phyloP scores from a whole-genome alignment of 2,113 vertebrate genomes.

The Campylorhamphus procurvoides region DNA sequence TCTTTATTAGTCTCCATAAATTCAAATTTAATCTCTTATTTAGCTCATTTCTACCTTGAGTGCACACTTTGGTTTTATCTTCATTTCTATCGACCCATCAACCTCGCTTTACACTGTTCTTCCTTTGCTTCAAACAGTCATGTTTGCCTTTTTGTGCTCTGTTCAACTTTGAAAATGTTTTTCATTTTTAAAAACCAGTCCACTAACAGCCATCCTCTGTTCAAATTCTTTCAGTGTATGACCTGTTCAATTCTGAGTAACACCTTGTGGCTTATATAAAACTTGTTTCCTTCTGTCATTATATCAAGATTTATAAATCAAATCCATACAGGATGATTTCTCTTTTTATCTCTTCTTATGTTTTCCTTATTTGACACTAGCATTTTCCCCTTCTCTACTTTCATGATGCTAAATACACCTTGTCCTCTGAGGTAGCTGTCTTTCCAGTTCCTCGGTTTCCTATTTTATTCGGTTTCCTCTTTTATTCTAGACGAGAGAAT shows the following conservation, averaged over 20 bases:
- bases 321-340: not conserved
- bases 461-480: too few species aligned
- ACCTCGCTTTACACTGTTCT: not conserved
- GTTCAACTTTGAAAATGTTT: not conserved
- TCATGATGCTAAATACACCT: not conserved
- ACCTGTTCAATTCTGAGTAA: not conserved
- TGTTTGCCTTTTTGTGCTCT: not conserved
- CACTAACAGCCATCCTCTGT: not conserved
- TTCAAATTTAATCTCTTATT: not conserved
- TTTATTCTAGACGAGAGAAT: not conserved
- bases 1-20: constrained; percentile 24
- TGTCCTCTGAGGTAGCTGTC: not conserved
- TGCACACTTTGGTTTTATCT: constrained; percentile 1
- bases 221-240: not conserved
- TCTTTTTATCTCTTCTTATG: not conserved
- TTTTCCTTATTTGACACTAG: not conserved
- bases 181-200: not conserved
- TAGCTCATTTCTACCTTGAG: not conserved
- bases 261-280: not conserved
- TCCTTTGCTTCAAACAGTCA: not conserved
- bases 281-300: not conserved
- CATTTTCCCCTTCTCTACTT: not conserved
- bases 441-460: not conserved
- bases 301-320: not conserved
- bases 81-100: not conserved